Evolutionary conservation across 2,113 vertebrate genomes (phyloP), one percentile per base, ranked within the genome.

Genomic region (Pachyramphus minor): DNA sequence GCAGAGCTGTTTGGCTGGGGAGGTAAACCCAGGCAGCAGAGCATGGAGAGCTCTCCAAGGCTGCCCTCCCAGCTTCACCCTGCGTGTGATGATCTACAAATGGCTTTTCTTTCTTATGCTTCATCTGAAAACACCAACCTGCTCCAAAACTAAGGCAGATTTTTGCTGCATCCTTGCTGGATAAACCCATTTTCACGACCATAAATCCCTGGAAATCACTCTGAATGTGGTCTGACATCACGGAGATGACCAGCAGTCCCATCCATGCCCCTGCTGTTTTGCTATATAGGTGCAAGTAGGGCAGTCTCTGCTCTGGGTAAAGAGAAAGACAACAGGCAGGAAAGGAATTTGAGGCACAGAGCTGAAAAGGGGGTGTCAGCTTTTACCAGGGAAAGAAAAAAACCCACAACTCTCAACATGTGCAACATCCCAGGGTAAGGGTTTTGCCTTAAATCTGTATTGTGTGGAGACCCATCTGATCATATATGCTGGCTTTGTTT

Each of bases 401-500:
- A 33, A 2, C 2, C 25, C 42, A 8, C 30, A 83, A 0, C 3
- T 86, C 10, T 45, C 33, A 22, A 20, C 24, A 68, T 11, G 49
- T 31, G 30, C 58, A 52, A 8, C 37, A 44, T 25, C n/a, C n/a
- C 21, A 42, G 31, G 59, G 17, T 22, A 73, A 80, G 49, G n/a
- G 71, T 12, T 87, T 58, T 19, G 17, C 25, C 31, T 74, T 30
- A 41, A 35, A 9, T 21, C 42, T 28, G 15, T 20, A 24, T 2
- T 77, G 23, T 41, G 16, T 14, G 13, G 14, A 64, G 19, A 62
- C 31, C 19, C 33, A 9, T 21, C 25, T 62, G 56, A 42, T 59
- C 0, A 0, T 14, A 19, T 0, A 0, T 42, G 27, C 37, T 74
- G 64, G 20, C 28, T 82, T 67, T 11, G 2, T 66, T 28, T 73